These are phyloP conservation scores for Nebria ingens DNA, from an alignment of 1,140 invertebrate species.

Conservation along the genomic window DNA sequence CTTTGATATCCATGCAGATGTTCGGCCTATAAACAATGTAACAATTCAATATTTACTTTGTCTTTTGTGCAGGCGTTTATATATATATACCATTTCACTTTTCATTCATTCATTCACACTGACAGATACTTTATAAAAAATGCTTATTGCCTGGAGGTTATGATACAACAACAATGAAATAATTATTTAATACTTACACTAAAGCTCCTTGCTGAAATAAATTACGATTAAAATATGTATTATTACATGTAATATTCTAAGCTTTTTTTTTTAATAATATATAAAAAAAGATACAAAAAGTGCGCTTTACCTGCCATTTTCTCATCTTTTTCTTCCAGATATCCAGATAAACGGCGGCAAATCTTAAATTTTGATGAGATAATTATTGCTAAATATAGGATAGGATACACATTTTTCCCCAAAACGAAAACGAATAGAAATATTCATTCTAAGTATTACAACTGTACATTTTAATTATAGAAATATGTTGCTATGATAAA, in stretches of 20 bases:
- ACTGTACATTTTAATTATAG: too few species aligned
- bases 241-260: not conserved
- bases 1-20: not conserved
- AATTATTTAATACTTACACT: too few species aligned
- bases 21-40: not conserved
- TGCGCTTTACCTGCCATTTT: not conserved
- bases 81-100: not conserved
- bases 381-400: not conserved
- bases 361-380: not conserved
- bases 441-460: too few species aligned
- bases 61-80: not conserved
- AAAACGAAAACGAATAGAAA: too few species aligned
- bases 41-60: not conserved
- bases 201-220: too few species aligned
- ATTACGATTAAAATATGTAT: too few species aligned
- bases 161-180: not conserved
- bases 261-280: conserved; percentile 1
- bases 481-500: too few species aligned
- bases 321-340: not conserved
- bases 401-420: too few species aligned
- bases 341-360: not conserved
- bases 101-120: not conserved
- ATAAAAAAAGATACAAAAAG: conserved; percentile 8
- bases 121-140: not conserved
- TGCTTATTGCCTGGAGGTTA: not conserved